Base-by-base conservation (phyloP, 2,888 invertebrate genomes). In the Notodonta ziczac region DNA sequence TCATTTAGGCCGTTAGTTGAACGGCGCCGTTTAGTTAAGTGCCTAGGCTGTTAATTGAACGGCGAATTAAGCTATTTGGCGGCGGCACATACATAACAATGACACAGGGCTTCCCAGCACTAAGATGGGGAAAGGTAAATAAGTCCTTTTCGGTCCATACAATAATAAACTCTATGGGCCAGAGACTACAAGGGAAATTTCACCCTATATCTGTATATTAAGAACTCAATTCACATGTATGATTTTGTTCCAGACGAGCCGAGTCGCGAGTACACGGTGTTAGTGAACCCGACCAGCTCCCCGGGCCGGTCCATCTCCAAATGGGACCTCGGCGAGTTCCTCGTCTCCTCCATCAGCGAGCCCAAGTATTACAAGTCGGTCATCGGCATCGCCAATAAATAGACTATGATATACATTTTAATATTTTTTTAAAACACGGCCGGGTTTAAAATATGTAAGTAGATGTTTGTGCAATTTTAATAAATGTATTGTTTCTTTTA, bases 221-320 rank as follows among this genome's bases (percentile, higher is more conserved):
- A 51, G 51, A 32, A 5, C 24, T 51, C 4, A 24, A 51, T 0
- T 51, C 13, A 46, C 5, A 24, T 51, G 4, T 24, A 10, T 50
- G n/a, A n/a, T 14, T 24, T 24, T 16, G 2, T 53, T 32, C 44
- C 89, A 96, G 97, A 96, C 80, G 95, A 95, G 70, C 96, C 96
- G 0, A 94, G 95, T 67, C 78, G 90, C 3, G 92, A 92, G 56
- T 88, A 94, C 5, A 93, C 94, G 14, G 95, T 96, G 69, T 89
- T 93, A 52, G 90, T 96, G 4, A 94, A 95, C 74, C 94, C 96
- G 35, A 95, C 96, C 66, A 93, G 93, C 59, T 94, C 96, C 0
- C 96, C 97, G 0, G 97, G 97, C 4, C 94, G 96, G 9, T 85
- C 94, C 56, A 95, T 98, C 63, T 96, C 97, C 13, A 98, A 97